Evolutionary conservation across 2,797 vertebrate genomes (phyloP).

Genomic region (Natrix natrix): DNA sequence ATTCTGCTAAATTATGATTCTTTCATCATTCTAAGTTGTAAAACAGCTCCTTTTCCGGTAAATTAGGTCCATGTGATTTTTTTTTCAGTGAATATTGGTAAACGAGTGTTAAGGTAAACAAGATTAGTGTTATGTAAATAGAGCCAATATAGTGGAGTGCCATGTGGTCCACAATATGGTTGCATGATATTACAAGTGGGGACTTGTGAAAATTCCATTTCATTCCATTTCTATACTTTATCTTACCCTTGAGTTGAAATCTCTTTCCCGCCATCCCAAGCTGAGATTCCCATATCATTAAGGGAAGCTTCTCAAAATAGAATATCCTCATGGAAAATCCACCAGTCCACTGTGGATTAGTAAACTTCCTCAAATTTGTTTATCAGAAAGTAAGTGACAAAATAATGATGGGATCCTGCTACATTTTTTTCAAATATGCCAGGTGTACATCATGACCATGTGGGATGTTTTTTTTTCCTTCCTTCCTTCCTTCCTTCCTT

Average conservation of each 20-base stretch:
- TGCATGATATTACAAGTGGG: not conserved
- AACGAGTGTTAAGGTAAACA: not conserved
- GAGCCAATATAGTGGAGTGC: not conserved
- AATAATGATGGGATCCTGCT: not conserved
- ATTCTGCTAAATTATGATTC: not conserved
- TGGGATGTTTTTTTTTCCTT: not conserved
- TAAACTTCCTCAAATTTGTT: not conserved
- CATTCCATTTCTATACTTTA: not conserved
- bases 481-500: no score
- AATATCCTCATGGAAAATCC: not conserved
- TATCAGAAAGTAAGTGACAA: not conserved
- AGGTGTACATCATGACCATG: not conserved
- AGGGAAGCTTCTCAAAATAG: not conserved
- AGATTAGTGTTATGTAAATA: constrained; percentile 1
- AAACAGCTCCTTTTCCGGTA: not conserved
- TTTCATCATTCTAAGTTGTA: not conserved
- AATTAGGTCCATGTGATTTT: not conserved
- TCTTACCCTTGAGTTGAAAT: not conserved
- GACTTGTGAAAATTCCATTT: not conserved
- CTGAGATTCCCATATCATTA: not conserved
- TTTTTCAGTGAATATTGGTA: not conserved
- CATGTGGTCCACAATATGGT: not conserved
- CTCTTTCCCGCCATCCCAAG: not conserved
- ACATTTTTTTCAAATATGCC: not conserved
- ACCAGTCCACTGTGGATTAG: not conserved